These are phyloP conservation scores for Atta cephalotes DNA, from an alignment of 1,140 invertebrate genomes.

Conservation along the genomic window DNA sequence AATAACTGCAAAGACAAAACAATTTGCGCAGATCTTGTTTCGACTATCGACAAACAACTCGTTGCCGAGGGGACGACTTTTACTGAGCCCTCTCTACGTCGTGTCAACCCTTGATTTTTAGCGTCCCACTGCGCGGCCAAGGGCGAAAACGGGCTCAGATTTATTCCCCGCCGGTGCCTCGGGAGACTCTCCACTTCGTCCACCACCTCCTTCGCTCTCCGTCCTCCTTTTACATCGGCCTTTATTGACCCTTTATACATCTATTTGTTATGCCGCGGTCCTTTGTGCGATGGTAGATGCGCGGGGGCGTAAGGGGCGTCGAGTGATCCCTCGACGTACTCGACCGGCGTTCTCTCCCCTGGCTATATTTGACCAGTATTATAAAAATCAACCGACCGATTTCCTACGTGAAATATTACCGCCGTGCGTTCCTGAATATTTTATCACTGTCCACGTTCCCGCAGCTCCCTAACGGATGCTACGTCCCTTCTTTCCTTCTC, in stretches of 20 bases:
- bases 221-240: slow-evolving; percentile 78
- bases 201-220: slow-evolving; percentile 69
- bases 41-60: slow-evolving; percentile 47
- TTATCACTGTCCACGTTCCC: slow-evolving; percentile 84
- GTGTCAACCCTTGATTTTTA: slow-evolving; percentile 81
- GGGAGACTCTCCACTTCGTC: slow-evolving; percentile 78
- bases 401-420: slow-evolving; percentile 86
- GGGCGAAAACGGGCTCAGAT: slow-evolving; percentile 82
- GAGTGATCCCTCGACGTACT: slow-evolving; percentile 78
- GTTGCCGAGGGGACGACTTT: slow-evolving; percentile 9
- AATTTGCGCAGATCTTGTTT: slow-evolving; percentile 41
- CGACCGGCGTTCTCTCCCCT: slow-evolving; percentile 78
- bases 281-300: slow-evolving; percentile 83
- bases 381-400: slow-evolving; percentile 87
- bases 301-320: slow-evolving; percentile 75
- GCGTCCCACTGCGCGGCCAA: slow-evolving; percentile 78
- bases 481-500: slow-evolving; percentile 55
- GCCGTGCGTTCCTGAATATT: slow-evolving; percentile 85
- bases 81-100: slow-evolving; percentile 68
- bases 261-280: slow-evolving; percentile 86
- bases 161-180: slow-evolving; percentile 83
- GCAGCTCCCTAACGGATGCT: slow-evolving; percentile 58
- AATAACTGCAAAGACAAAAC: slow-evolving; percentile 32
- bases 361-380: slow-evolving; percentile 87
- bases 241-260: slow-evolving; percentile 87